Percentiles rank a stretch among this genome's conserved stretches.
phyloP scores from a whole-genome alignment of 2,797 vertebrate genomes.

The Poliocrania exsul region DNA sequence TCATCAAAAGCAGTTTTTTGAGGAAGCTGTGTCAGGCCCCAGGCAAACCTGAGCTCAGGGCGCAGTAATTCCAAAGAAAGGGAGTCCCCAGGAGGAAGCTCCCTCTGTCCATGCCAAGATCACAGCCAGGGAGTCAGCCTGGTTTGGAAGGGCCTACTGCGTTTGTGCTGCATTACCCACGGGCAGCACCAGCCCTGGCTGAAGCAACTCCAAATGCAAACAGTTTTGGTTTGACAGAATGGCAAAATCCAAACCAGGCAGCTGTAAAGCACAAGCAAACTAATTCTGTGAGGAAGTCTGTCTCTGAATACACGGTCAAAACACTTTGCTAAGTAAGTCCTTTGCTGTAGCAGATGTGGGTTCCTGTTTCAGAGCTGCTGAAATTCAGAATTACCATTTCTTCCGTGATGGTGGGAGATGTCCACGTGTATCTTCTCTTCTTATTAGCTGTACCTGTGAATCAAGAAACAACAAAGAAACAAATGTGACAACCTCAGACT shows the following conservation, averaged over 20 bases:
- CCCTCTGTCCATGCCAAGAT: neutral
- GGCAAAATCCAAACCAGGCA: neutral
- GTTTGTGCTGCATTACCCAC: rapidly evolving
- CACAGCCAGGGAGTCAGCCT: neutral
- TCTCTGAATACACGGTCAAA: neutral
- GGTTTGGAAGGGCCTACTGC: neutral
- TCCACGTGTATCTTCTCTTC: neutral
- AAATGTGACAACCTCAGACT: neutral
- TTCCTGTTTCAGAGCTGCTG: neutral
- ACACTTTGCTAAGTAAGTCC: neutral
- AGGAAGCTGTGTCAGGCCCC: neutral
- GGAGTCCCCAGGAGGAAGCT: neutral
- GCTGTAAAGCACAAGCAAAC: neutral
- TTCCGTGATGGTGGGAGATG: neutral
- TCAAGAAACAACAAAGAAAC: neutral
- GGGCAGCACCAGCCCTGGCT: neutral
- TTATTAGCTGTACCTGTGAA: constrained; percentile 47
- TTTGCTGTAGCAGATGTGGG: neutral
- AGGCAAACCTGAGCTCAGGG: neutral
- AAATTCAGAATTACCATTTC: constrained; percentile 58
- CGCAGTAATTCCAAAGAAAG: neutral
- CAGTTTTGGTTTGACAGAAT: neutral
- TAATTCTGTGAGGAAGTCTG: neutral
- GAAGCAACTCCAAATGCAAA: neutral
- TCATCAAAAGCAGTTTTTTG: neutral